Evolutionary conservation across 2,888 invertebrate species (phyloP).

Genomic region (Aromia moschata): DNA sequence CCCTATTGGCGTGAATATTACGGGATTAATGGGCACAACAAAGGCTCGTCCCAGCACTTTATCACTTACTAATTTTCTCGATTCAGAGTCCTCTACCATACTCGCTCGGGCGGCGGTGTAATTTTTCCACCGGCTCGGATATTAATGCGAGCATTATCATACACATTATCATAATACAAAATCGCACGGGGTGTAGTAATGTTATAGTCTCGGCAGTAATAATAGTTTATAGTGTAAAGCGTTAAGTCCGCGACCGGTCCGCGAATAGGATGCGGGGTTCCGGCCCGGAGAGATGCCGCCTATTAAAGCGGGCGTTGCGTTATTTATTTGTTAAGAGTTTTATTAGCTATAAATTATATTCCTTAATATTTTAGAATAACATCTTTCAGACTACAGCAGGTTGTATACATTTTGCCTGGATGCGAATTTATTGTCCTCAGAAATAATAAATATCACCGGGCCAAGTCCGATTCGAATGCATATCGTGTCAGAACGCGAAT

Average conservation of each 20-base stretch:
- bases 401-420: constrained; percentile 19
- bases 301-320: constrained; percentile 20
- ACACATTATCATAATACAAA: constrained; percentile 31
- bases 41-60: constrained; percentile 22
- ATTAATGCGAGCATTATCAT: constrained; percentile 24
- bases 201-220: constrained; percentile 25
- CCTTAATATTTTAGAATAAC: constrained; percentile 25
- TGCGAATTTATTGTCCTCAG: constrained; percentile 16
- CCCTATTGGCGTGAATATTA: constrained; percentile 21
- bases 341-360: constrained; percentile 26
- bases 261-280: constrained; percentile 24
- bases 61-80: constrained; percentile 28
- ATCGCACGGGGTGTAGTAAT: constrained; percentile 28
- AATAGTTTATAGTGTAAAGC: constrained; percentile 27
- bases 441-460: constrained; percentile 4
- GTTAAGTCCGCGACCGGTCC: constrained; percentile 24
- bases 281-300: constrained; percentile 9
- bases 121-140: constrained; percentile 11
- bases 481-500: neutral
- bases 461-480: neutral
- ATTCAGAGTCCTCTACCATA: constrained; percentile 19
- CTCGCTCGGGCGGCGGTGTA: neutral
- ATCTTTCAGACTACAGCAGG: constrained; percentile 16
- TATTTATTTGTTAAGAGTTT: constrained; percentile 22
- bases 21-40: constrained; percentile 23